phyloP scores from a whole-genome alignment of 2,888 invertebrate species.

The Dicyrtomina minuta region DNA sequence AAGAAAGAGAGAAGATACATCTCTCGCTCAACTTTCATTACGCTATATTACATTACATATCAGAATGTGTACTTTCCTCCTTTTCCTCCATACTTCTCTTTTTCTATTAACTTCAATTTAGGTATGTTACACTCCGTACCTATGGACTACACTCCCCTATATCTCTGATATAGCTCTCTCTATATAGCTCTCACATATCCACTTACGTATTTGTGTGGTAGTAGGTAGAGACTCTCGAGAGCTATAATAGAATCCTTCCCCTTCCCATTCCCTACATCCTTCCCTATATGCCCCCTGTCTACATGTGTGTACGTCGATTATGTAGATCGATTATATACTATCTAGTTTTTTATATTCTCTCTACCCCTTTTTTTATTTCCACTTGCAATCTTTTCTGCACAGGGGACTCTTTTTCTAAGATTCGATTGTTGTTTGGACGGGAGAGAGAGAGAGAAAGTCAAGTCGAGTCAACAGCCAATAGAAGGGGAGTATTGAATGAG shows the following conservation, averaged over 20 bases:
- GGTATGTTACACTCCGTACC: background rate
- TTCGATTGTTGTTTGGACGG: conserved; percentile 4
- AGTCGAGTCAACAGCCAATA: background rate
- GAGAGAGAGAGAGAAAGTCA: background rate
- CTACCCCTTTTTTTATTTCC: background rate
- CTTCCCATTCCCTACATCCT: background rate
- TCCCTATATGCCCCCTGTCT: background rate
- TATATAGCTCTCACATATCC: background rate
- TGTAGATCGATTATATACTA: too few relatives aligned
- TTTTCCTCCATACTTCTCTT: background rate
- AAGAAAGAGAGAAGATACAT: too few relatives aligned
- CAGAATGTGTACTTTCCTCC: background rate
- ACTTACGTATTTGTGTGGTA: background rate
- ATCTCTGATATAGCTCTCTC: background rate
- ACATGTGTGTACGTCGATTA: too few relatives aligned
- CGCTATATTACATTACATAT: background rate
- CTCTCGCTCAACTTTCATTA: conserved; percentile 18
- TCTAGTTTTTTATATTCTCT: too few relatives aligned
- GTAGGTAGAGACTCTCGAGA: background rate
- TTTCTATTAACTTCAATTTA: background rate
- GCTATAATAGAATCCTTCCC: background rate
- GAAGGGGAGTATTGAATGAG: conserved; percentile 8
- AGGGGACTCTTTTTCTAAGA: background rate
- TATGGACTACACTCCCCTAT: background rate
- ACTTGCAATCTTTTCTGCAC: background rate